A percentile compares a stretch with the other conserved stretches of the same genome.
These are phyloP conservation scores for Strigamia maritima DNA, from an alignment of 2,888 invertebrate species.

Conservation along the genomic window DNA sequence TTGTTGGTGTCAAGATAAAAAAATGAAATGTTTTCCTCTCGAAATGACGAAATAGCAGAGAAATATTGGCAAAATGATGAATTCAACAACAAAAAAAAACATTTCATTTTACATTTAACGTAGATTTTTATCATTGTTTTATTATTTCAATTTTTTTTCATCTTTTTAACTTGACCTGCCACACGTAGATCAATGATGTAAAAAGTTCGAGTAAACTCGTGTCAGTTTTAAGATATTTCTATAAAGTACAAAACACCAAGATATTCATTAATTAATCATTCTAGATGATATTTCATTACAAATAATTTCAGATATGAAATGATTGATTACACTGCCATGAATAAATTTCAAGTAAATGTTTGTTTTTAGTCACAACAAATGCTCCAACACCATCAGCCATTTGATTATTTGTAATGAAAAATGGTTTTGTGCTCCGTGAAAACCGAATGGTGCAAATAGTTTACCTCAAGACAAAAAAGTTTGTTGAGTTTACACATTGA, in stretches of 20 bases:
- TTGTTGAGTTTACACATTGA: neutral
- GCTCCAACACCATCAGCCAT: neutral
- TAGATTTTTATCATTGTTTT: neutral
- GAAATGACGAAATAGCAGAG: neutral
- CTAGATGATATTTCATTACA: neutral
- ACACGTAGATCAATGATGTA: neutral
- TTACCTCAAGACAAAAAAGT: neutral
- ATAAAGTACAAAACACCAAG: neutral
- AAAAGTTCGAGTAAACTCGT: constrained; percentile 6
- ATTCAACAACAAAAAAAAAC: neutral
- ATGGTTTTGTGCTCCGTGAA: neutral
- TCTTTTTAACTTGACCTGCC: neutral
- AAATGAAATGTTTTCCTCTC: constrained; percentile 2
- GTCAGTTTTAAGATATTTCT: neutral
- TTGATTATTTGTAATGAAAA: neutral
- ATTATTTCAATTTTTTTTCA: neutral
- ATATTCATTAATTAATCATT: neutral
- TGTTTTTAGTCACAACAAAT: constrained; percentile 12
- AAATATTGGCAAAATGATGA: neutral
- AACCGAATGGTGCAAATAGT: neutral
- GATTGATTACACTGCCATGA: constrained; percentile 13
- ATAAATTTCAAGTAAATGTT: neutral
- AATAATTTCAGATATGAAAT: neutral
- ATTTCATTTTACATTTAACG: neutral
- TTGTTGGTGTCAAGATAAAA: neutral